phyloP scores from a whole-genome alignment of 2,797 vertebrate species.

The Epinephelus malabaricus region DNA sequence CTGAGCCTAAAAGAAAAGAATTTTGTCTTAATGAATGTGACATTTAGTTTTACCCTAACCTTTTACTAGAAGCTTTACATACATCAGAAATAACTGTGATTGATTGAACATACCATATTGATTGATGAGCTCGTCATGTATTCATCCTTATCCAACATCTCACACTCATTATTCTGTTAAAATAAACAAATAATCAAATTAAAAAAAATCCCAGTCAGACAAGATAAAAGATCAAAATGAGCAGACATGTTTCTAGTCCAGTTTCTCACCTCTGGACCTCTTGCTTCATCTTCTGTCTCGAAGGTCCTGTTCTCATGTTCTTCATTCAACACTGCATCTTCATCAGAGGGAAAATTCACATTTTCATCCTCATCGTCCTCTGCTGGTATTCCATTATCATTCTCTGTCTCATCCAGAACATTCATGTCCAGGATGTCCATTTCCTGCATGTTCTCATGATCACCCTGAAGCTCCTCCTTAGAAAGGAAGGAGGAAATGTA shows the following conservation, averaged over 20 bases:
- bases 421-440: conserved; percentile 94
- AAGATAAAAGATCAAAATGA: not conserved
- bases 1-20: conserved; percentile 58
- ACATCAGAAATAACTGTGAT: not conserved
- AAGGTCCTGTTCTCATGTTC: conserved; percentile 50
- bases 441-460: conserved; percentile 89
- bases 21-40: not conserved
- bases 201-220: not conserved
- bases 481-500: not conserved
- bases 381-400: conserved; percentile 85
- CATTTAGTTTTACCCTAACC: not conserved
- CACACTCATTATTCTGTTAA: conserved; percentile 60
- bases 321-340: conserved; percentile 66
- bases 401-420: conserved; percentile 90
- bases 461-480: conserved; percentile 89
- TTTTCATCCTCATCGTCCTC: conserved; percentile 82
- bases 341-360: conserved; percentile 82
- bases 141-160: conserved; percentile 62
- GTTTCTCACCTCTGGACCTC: conserved; percentile 62
- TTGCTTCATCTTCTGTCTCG: conserved; percentile 61
- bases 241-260: not conserved
- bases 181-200: conserved; percentile 14
- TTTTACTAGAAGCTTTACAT: too few relatives aligned
- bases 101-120: conserved; percentile 49
- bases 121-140: conserved; percentile 42